Conservation (phyloP, 2,888 invertebrate genomes). For the Scelioninae gen. 1 region DNA sequence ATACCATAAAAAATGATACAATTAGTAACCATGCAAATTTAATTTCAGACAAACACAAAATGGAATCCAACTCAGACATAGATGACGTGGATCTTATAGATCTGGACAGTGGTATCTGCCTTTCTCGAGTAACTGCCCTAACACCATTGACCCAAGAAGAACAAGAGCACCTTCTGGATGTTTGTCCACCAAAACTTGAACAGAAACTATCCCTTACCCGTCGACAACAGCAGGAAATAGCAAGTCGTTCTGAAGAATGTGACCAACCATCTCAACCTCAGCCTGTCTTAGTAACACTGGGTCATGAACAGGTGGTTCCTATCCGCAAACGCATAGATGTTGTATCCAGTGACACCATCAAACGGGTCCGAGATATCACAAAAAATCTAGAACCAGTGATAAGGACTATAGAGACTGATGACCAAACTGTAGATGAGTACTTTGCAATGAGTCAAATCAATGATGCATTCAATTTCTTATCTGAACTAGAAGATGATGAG, state of each 20-base stretch:
- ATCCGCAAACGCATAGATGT: slow-evolving; percentile 81
- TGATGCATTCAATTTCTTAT: slow-evolving; percentile 80
- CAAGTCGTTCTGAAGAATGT: slow-evolving; percentile 36
- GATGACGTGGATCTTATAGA: slow-evolving; percentile 82
- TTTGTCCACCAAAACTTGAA: slow-evolving; percentile 81
- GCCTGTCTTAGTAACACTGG: slow-evolving; percentile 79
- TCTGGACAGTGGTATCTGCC: slow-evolving; percentile 76
- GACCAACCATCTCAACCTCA: slow-evolving; percentile 69
- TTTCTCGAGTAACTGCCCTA: slow-evolving; percentile 67
- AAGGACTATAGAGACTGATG: slow-evolving; percentile 21
- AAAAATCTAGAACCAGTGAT: slow-evolving; percentile 82
- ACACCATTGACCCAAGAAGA: slow-evolving; percentile 79
- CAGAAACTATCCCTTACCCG: slow-evolving; percentile 80
- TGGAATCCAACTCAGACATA: slow-evolving; percentile 73
- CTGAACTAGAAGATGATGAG: slow-evolving; percentile 78
- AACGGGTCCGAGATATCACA: slow-evolving; percentile 81
- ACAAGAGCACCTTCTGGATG: slow-evolving; percentile 82
- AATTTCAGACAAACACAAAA: slow-evolving; percentile 69
- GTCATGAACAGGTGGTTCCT: slow-evolving; percentile 82
- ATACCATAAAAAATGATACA: not conserved
- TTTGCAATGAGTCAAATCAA: slow-evolving; percentile 78
- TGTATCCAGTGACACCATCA: slow-evolving; percentile 82
- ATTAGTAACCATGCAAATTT: not conserved
- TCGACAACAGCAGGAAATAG: slow-evolving; percentile 75
- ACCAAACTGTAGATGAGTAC: slow-evolving; percentile 70